Evolutionary conservation across 2,888 invertebrate genomes (phyloP), one percentile per base, ranked within the genome.

Genomic region (Lycophotia porphyrea): DNA sequence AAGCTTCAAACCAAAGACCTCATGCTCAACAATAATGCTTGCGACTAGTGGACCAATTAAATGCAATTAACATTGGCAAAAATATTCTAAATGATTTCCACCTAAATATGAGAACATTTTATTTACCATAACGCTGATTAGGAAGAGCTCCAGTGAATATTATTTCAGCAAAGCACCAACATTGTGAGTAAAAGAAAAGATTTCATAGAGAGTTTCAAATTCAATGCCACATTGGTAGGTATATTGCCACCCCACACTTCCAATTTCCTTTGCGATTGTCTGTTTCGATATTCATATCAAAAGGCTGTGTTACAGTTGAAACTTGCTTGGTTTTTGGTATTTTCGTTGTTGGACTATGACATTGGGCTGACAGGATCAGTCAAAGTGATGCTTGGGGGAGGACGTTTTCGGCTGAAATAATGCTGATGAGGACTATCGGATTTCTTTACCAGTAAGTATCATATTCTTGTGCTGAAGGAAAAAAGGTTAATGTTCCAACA

Each of bases 221-320:
- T 81, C 47, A 74, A 55, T 42, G 15, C 27, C 21, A 49, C 11
- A 74, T 63, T 66, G 44, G 34, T 39, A 81, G n/a, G 55, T n/a
- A n/a, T n/a, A n/a, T 67, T 47, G 31, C 47, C 24, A 34, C n/a
- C 24, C 24, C 9, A 47, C 55, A 27, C 24, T 55, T 55, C 8
- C 44, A 74, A 80, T 81, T 74, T 78, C 47, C 47, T 74, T 52
- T 67, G 21, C 18, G 15, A 80, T 27, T 58, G 34, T 55, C 47
- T 39, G 55, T 36, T 80, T 24, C 27, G 47, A 74, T 80, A 60
- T 67, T 47, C 66, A 80, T 63, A 63, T 63, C 27, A n/a, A n/a
- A 27, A 31, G n/a, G 15, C 31, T 71, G 64, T 36, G 34, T 15
- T 55, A 36, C 11, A 39, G 36, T 15, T 66, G 60, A 73, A 71